These are phyloP conservation scores for Petrocephalus microphthalmus DNA, from an alignment of 2,113 vertebrate genomes.

Conservation along the genomic window DNA sequence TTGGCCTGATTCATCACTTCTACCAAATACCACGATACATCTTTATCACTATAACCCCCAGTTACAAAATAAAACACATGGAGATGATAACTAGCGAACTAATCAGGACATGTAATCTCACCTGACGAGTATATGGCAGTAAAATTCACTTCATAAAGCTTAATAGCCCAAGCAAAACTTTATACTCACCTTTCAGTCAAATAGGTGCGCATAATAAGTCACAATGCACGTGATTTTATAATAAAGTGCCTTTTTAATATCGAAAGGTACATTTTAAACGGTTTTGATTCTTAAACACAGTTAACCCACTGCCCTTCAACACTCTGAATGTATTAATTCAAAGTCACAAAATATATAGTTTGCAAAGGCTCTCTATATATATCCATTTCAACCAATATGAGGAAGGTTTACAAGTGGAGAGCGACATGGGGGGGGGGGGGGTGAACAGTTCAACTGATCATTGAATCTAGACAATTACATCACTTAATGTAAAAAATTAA, in stretches of 20 bases:
- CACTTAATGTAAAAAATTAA: not conserved
- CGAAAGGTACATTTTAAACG: conserved; percentile 23
- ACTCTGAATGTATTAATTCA: conserved; percentile 24
- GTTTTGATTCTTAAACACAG: conserved; percentile 16
- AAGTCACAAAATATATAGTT: conserved; percentile 36
- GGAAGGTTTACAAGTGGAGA: conserved; percentile 23
- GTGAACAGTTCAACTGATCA: conserved; percentile 65
- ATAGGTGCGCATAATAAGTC: not conserved
- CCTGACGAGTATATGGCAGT: not conserved
- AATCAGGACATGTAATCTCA: not conserved
- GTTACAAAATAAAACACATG: not conserved
- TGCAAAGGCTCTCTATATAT: conserved; percentile 24
- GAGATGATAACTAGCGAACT: not conserved
- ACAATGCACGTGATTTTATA: conserved; percentile 4
- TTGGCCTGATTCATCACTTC: not conserved
- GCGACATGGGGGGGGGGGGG: conserved; percentile 43
- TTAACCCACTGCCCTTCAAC: conserved; percentile 20
- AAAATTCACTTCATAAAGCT: not conserved
- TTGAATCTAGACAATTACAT: conserved; percentile 6
- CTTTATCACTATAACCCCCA: not conserved
- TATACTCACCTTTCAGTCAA: not conserved
- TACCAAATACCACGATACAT: not conserved
- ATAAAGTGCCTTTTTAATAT: conserved; percentile 34
- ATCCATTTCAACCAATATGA: conserved; percentile 21
- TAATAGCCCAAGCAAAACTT: not conserved